Evolutionary conservation across 2,113 vertebrate genomes (phyloP).

Genomic region (Stictonetta naevosa): DNA sequence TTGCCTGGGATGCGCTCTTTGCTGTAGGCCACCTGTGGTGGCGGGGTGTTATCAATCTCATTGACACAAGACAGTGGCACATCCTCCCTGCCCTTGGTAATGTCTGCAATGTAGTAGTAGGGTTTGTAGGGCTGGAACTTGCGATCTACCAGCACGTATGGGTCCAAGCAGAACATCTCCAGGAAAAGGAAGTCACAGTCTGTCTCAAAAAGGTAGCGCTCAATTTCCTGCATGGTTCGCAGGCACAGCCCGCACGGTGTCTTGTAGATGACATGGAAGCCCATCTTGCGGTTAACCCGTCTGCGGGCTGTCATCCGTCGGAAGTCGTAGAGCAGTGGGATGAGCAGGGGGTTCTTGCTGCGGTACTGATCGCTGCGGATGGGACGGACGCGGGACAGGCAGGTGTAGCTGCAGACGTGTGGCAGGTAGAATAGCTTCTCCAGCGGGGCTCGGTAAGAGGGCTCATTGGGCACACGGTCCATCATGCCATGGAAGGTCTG

Average conservation of each 20-base stretch:
- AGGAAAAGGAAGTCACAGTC: slow-evolving; percentile 93
- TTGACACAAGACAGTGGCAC: slow-evolving; percentile 96
- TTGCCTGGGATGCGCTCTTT: slow-evolving; percentile 94
- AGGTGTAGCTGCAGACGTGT: slow-evolving; percentile 86
- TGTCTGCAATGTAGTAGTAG: slow-evolving; percentile 93
- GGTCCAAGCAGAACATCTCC: slow-evolving; percentile 98
- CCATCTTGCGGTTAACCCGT: slow-evolving; percentile 95
- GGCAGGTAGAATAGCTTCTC: slow-evolving; percentile 94
- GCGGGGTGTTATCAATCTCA: slow-evolving; percentile 91
- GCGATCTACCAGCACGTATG: slow-evolving; percentile 94
- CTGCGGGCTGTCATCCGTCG: slow-evolving; percentile 93
- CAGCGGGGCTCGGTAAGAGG: slow-evolving; percentile 88
- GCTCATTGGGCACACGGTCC: slow-evolving; percentile 86
- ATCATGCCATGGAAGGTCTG: slow-evolving; percentile 70
- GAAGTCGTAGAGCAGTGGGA: slow-evolving; percentile 93
- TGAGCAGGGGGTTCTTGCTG: slow-evolving; percentile 92
- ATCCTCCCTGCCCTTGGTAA: slow-evolving; percentile 91
- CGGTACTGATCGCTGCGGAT: slow-evolving; percentile 78
- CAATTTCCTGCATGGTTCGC: slow-evolving; percentile 94
- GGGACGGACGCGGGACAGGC: slow-evolving; percentile 87
- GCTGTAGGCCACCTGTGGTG: slow-evolving; percentile 94
- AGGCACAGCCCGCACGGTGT: slow-evolving; percentile 93
- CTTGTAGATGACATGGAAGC: slow-evolving; percentile 97
- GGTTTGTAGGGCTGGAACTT: slow-evolving; percentile 94
- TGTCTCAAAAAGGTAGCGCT: slow-evolving; percentile 93